Evolutionary conservation across 2,113 vertebrate genomes (phyloP).

Genomic region (Chlorocebus sabaeus): DNA sequence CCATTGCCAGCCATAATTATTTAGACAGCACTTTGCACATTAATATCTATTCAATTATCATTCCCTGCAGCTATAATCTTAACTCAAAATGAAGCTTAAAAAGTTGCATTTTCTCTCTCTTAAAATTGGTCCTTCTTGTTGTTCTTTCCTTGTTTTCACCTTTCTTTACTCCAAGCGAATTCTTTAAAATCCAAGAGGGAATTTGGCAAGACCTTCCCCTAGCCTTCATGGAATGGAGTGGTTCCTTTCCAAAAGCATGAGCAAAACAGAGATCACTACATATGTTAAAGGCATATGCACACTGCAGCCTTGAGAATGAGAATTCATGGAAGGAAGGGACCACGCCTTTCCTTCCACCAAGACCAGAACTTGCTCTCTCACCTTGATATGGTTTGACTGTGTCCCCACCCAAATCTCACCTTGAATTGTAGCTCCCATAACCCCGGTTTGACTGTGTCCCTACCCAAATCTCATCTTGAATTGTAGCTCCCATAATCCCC

Average conservation of each 20-base stretch:
- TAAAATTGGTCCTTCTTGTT: neutral
- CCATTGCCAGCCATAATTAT: neutral
- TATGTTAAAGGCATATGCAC: neutral
- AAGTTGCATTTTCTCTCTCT: neutral
- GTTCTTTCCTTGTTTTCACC: neutral
- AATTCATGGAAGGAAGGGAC: neutral
- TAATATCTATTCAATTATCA: conserved; percentile 27
- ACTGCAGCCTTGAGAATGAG: neutral
- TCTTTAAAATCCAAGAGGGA: neutral
- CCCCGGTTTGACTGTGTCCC: too few relatives aligned
- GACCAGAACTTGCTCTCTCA: neutral
- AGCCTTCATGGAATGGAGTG: neutral
- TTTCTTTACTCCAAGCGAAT: neutral
- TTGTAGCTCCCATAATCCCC: too few relatives aligned
- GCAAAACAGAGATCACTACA: neutral
- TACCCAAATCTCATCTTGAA: too few relatives aligned
- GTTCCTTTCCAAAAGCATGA: neutral
- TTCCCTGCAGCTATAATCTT: neutral
- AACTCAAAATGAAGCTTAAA: neutral
- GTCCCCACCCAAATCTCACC: too few relatives aligned
- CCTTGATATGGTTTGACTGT: too few relatives aligned
- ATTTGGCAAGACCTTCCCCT: neutral
- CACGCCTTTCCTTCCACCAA: neutral
- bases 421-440: too few relatives aligned
- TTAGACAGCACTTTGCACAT: conserved; percentile 18